These are phyloP conservation scores for Neoascia interrupta DNA, from an alignment of 2,888 invertebrate genomes.

Conservation along the genomic window DNA sequence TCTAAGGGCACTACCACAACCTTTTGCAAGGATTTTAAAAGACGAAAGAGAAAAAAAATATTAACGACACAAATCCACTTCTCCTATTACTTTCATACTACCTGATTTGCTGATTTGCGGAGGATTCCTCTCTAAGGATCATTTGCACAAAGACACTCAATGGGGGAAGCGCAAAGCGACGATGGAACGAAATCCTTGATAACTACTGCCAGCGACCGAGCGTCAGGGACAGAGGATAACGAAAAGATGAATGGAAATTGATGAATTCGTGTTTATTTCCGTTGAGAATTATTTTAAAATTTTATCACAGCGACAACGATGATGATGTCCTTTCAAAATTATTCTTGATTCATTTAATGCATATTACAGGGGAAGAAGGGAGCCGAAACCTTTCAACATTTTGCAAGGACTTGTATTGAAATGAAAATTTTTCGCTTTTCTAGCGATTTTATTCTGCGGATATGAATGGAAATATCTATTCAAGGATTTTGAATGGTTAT, in stretches of 20 bases:
- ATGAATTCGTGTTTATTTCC: slow-evolving; percentile 73
- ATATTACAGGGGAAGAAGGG: slow-evolving; percentile 16
- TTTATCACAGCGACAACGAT: slow-evolving; percentile 55
- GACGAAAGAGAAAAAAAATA: slow-evolving; percentile 13
- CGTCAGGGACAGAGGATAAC: slow-evolving; percentile 50
- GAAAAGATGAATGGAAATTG: slow-evolving; percentile 72
- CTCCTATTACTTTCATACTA: slow-evolving; percentile 36
- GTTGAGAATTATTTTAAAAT: slow-evolving; percentile 71
- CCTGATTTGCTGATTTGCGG: slow-evolving; percentile 66
- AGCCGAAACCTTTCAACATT: slow-evolving; percentile 22
- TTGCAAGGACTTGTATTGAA: slow-evolving; percentile 36
- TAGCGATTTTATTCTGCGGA: slow-evolving; percentile 41
- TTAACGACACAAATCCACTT: slow-evolving; percentile 10
- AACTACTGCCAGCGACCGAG: slow-evolving; percentile 24
- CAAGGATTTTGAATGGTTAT: slow-evolving; percentile 61
- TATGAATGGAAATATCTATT: slow-evolving; percentile 55
- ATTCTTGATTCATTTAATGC: slow-evolving; percentile 68
- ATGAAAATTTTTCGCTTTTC: slow-evolving; percentile 58
- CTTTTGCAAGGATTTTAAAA: slow-evolving; percentile 40
- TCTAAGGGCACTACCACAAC: slow-evolving; percentile 46
- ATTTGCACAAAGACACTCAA: slow-evolving; percentile 34
- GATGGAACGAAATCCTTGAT: slow-evolving; percentile 33
- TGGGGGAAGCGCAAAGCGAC: slow-evolving; percentile 16
- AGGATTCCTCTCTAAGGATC: slow-evolving; percentile 48
- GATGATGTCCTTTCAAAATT: slow-evolving; percentile 69